These are phyloP conservation scores for Poecile montanus DNA, from an alignment of 2,797 vertebrate species.

Conservation along the genomic window DNA sequence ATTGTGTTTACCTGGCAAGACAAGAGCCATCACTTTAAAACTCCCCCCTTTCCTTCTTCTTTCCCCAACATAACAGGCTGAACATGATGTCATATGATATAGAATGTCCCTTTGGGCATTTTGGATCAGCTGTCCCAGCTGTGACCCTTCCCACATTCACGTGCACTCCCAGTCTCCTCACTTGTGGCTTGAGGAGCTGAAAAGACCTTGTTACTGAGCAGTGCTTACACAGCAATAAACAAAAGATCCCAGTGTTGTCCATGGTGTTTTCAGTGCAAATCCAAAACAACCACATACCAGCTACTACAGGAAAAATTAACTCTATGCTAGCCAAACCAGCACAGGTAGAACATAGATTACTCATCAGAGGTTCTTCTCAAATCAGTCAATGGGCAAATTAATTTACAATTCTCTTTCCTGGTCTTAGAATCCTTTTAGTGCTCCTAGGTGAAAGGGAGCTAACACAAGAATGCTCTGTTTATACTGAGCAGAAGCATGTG, in stretches of 20 bases:
- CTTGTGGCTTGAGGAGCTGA: not conserved
- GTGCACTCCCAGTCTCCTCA: not conserved
- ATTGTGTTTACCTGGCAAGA: not conserved
- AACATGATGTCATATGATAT: not conserved
- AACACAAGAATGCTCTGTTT: not conserved
- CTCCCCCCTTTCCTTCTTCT: not conserved
- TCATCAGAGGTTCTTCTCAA: not conserved
- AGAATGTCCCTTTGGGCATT: not conserved
- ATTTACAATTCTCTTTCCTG: not conserved
- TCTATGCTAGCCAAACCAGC: not conserved
- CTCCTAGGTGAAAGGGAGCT: not conserved
- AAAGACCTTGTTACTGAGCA: not conserved
- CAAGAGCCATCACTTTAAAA: not conserved
- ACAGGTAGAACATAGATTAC: not conserved
- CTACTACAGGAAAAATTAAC: not conserved
- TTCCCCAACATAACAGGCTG: not conserved
- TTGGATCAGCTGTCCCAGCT: not conserved
- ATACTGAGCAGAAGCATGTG: not conserved
- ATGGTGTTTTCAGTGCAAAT: not conserved
- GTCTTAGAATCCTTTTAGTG: not conserved
- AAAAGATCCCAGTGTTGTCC: not conserved
- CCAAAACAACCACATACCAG: not conserved
- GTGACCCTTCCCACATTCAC: not conserved
- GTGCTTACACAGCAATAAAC: not conserved
- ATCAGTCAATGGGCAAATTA: not conserved